phyloP scores from a whole-genome alignment of 2,888 invertebrate species.

The Hirtodrosophila confusa region DNA sequence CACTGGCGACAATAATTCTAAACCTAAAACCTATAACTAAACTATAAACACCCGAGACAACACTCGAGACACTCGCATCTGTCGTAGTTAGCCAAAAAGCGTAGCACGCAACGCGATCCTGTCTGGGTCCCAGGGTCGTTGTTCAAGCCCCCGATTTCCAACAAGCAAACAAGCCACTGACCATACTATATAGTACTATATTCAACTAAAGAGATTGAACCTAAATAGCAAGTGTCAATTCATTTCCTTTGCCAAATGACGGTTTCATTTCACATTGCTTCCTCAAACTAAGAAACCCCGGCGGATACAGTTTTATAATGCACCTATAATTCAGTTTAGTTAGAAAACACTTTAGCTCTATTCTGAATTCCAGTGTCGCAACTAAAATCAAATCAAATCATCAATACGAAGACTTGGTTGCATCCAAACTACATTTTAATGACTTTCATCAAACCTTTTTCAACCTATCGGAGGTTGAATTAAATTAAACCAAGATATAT shows the following conservation, averaged over 20 bases:
- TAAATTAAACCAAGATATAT: too few species aligned
- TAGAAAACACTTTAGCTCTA: not conserved
- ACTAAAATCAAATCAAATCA: too few species aligned
- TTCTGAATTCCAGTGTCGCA: not conserved
- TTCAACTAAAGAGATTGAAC: not conserved
- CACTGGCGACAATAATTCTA: conserved; percentile 74
- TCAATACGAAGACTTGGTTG: too few species aligned
- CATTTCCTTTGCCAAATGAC: not conserved
- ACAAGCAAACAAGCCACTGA: not conserved
- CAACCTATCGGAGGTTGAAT: too few species aligned
- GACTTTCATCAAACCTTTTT: too few species aligned
- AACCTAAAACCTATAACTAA: conserved; percentile 35
- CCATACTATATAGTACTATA: not conserved
- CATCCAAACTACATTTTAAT: too few species aligned
- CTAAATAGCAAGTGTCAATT: not conserved
- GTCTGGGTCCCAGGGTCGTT: not conserved
- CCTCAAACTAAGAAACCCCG: not conserved
- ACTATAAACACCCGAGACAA: not conserved
- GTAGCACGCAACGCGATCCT: conserved; percentile 17
- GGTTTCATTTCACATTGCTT: conserved; percentile 24
- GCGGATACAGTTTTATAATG: too few species aligned
- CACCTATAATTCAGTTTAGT: not conserved
- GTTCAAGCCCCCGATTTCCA: conserved; percentile 2
- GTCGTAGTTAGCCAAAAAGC: conserved; percentile 63
- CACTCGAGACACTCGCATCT: conserved; percentile 68